Evolutionary conservation across 1,140 invertebrate genomes (phyloP).

Genomic region (Myzus persicae): DNA sequence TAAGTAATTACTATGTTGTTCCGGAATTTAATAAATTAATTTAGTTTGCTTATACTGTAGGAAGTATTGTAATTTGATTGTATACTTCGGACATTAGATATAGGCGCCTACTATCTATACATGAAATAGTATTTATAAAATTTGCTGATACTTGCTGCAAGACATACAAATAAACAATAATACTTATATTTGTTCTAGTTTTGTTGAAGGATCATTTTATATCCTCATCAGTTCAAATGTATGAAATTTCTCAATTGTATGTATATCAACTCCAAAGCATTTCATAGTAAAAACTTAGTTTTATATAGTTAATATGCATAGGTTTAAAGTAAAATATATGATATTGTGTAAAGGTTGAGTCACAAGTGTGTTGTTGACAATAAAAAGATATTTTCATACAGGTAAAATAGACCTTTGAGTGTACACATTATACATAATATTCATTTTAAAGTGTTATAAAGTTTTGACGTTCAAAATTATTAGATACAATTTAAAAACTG

Average conservation of each 20-base stretch:
- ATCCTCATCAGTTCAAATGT: not conserved
- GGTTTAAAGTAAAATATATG: not conserved
- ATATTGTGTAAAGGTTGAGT: not conserved
- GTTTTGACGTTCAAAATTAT: not conserved
- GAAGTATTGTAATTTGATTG: not conserved
- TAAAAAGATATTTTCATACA: not conserved
- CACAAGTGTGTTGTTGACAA: constrained; percentile 5
- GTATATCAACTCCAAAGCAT: not conserved
- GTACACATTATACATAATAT: not conserved
- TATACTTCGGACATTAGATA: not conserved
- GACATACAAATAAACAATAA: not conserved
- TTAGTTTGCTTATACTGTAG: not conserved
- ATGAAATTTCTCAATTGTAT: not conserved
- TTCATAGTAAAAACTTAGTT: not conserved
- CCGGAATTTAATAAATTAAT: not conserved
- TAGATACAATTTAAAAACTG: not conserved
- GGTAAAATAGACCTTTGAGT: not conserved
- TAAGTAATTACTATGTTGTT: not conserved
- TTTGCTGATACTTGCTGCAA: not conserved
- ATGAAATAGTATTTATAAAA: not conserved
- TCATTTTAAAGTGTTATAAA: not conserved
- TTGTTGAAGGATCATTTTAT: not conserved
- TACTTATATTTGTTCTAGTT: not conserved
- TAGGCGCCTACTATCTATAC: not conserved
- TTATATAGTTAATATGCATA: not conserved